phyloP scores from a whole-genome alignment of 2,113 vertebrate species.

The Hystrix brachyura region DNA sequence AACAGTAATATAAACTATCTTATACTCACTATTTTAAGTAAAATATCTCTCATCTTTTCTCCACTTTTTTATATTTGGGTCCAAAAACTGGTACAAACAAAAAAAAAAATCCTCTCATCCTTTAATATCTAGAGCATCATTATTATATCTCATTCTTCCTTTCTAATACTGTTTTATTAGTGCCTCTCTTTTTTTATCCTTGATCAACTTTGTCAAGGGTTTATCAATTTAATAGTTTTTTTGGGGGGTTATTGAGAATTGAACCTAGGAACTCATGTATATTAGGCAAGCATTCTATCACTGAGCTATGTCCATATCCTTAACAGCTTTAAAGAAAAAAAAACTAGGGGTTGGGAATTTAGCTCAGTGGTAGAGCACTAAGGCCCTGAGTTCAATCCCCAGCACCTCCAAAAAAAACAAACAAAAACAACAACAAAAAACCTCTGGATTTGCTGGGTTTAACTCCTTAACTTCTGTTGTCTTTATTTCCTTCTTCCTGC shows the following conservation, averaged over 20 bases:
- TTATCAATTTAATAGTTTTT: not conserved
- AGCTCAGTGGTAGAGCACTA: no score
- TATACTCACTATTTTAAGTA: not conserved
- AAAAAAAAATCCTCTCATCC: no score
- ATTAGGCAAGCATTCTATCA: no score
- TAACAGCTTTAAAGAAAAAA: not conserved
- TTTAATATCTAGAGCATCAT: not conserved
- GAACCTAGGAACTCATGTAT: no score
- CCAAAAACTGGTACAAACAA: no score
- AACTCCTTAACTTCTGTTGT: not conserved
- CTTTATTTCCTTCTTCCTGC: not conserved
- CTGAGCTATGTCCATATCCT: not conserved
- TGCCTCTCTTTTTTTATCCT: not conserved
- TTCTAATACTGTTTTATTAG: slow-evolving; percentile 1
- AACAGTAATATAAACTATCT: not conserved
- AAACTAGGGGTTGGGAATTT: no score
- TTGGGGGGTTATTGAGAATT: no score
- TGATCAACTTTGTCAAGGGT: not conserved
- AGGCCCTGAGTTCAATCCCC: no score
- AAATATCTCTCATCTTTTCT: not conserved
- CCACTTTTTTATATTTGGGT: not conserved
- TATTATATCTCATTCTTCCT: not conserved
- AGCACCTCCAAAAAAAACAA: no score
- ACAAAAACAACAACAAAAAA: no score
- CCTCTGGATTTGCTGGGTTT: not conserved